Evolutionary conservation across 2,888 invertebrate genomes (phyloP), one percentile per base, ranked within the genome.

Genomic region (Zhuqinia jingwanae): DNA sequence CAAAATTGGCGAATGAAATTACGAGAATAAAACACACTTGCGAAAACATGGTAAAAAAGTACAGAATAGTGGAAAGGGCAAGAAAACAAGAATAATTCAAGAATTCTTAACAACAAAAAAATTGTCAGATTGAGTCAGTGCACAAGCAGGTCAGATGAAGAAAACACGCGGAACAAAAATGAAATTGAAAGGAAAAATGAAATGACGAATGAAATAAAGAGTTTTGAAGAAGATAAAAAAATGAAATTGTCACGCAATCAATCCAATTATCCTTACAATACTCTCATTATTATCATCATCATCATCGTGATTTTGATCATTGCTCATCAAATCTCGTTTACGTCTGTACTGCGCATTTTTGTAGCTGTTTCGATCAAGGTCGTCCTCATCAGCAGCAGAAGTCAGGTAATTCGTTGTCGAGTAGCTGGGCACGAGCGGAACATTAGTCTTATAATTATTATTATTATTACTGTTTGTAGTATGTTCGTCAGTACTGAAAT

Each of bases 401-500:
- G 60, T 42, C 15, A 75, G 17, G 50, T 53, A 60, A 60, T 60
- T 45, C 25, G 45, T 30, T 30, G 17, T 45, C 1, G 68, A 47
- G 11, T 70, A 70, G n/a, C 22, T 70, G 47, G 68, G 68, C 15
- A 70, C 70, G n/a, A n/a, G n/a, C n/a, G n/a, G n/a, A n/a, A n/a
- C n/a, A n/a, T n/a, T n/a, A n/a, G n/a, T n/a, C n/a, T n/a, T n/a
- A n/a, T n/a, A n/a, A 47, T 75, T 13, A 30, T 36, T 56, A 75
- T 20, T 56, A 58, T 2, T 5, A 47, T 13, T 15, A 3, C 27
- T 3, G 60, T 10, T 27, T 15, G 25, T 3, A 6, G 22, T 10
- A 13, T 30, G 85, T 10, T 85, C 85, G 53, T 85, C 85, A 85
- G 30, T 84, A 70, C 22, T 85, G 68, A 85, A 85, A 53, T 85